Conservation (phyloP, 2,888 invertebrate genomes). For the Harmothoe impar region DNA sequence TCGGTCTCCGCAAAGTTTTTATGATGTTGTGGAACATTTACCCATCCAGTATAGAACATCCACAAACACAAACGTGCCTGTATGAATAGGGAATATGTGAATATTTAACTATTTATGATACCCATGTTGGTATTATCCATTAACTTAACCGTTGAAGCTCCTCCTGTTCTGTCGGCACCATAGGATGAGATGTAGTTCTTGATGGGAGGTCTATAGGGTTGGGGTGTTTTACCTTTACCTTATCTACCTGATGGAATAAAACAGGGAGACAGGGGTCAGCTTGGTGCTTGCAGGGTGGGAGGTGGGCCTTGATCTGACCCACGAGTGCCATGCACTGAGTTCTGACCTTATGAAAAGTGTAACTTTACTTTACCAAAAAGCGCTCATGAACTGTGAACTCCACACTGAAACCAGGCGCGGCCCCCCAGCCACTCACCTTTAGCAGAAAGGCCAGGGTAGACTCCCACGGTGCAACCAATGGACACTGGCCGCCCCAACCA, state of each 20-base stretch:
- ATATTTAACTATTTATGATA: no score
- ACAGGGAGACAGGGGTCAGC: not conserved
- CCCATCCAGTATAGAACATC: no score
- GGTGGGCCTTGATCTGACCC: slow-evolving; percentile 13
- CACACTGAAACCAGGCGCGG: not conserved
- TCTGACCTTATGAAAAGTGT: slow-evolving; percentile 43
- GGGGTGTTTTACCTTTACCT: not conserved
- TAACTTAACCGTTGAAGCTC: no score
- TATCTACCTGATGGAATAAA: not conserved
- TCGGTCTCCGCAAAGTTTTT: no score
- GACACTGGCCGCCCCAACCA: not conserved
- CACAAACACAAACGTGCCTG: no score
- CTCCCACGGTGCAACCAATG: not conserved
- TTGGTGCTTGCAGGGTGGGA: not conserved
- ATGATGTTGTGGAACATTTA: no score
- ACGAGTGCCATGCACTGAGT: not conserved
- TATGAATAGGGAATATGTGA: no score
- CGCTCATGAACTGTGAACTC: slow-evolving; percentile 15
- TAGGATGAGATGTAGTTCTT: no score
- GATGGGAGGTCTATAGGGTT: not conserved
- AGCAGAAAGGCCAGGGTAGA: not conserved
- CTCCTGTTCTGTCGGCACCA: no score
- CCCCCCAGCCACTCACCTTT: slow-evolving; percentile 1
- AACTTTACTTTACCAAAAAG: slow-evolving; percentile 31
- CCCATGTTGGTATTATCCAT: no score